phyloP scores from a whole-genome alignment of 2,888 invertebrate genomes.

The Nomada fucata region DNA sequence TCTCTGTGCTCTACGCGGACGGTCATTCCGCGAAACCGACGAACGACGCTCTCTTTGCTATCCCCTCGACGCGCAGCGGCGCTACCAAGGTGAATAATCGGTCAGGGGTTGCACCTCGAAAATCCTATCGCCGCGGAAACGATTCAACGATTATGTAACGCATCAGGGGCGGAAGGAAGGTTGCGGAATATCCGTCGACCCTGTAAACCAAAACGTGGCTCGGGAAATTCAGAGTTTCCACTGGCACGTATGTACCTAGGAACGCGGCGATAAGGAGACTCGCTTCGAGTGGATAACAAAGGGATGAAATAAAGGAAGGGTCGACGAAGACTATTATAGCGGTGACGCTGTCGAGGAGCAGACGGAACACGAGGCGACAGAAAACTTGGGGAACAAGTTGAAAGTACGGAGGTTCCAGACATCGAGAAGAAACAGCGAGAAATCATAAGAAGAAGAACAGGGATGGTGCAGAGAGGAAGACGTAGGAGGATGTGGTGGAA shows the following conservation, averaged over 20 bases:
- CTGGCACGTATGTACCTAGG: neutral
- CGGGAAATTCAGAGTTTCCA: neutral
- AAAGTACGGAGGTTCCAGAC: constrained; percentile 9
- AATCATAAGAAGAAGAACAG: constrained; percentile 22
- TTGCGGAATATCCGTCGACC: no score
- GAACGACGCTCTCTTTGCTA: neutral
- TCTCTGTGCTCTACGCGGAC: neutral
- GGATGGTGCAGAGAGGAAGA: constrained; percentile 7
- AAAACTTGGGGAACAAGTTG: constrained; percentile 14
- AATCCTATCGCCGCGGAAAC: neutral
- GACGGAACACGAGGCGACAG: neutral
- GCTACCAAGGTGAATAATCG: neutral
- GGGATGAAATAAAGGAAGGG: neutral
- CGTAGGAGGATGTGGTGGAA: constrained; percentile 33
- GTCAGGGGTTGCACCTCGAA: neutral
- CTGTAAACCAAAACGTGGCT: neutral
- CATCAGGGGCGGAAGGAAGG: neutral
- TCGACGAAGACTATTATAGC: neutral
- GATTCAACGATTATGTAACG: neutral
- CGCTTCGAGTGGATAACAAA: neutral
- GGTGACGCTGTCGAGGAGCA: neutral
- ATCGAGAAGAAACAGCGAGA: constrained; percentile 2
- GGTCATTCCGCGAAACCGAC: neutral
- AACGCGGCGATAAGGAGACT: neutral
- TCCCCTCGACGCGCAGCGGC: neutral